Percentiles rank a stretch among this genome's conserved stretches.
Conservation (phyloP, 2,888 invertebrate genomes). For the Lasioglossum pauxillum region DNA sequence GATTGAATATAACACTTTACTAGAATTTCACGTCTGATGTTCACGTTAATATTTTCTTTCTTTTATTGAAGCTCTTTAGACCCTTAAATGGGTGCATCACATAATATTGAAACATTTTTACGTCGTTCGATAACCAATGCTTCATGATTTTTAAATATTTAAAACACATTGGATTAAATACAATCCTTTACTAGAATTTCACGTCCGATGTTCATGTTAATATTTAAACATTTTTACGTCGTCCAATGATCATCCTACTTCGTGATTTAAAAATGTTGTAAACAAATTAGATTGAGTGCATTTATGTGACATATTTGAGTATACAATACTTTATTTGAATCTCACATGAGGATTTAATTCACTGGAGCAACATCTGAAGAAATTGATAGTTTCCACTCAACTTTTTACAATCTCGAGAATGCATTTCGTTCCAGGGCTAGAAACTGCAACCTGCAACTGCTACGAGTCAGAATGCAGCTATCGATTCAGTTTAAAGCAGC, state of each 20-base stretch:
- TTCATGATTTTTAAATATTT: too few relatives aligned
- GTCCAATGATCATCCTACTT: neutral
- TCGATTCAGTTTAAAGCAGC: constrained; percentile 12
- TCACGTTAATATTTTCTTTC: neutral
- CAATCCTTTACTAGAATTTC: too few relatives aligned
- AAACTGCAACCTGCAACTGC: neutral
- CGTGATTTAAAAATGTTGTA: too few relatives aligned
- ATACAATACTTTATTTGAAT: neutral
- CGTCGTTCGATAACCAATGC: neutral
- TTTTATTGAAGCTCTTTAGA: too few relatives aligned
- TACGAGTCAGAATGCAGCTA: neutral
- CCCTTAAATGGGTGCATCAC: too few relatives aligned
- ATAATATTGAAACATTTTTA: neutral
- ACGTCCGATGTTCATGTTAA: neutral
- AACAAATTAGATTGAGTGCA: too few relatives aligned
- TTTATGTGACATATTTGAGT: too few relatives aligned
- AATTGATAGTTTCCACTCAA: neutral
- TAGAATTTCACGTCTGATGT: too few relatives aligned
- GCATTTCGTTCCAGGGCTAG: neutral
- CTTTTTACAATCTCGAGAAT: neutral
- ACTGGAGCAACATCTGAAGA: neutral
- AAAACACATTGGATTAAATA: too few relatives aligned
- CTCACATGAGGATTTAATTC: neutral
- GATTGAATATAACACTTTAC: too few relatives aligned
- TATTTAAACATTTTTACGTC: too few relatives aligned